These are phyloP conservation scores for Calosoma granatense DNA, from an alignment of 1,140 invertebrate genomes.

Conservation along the genomic window DNA sequence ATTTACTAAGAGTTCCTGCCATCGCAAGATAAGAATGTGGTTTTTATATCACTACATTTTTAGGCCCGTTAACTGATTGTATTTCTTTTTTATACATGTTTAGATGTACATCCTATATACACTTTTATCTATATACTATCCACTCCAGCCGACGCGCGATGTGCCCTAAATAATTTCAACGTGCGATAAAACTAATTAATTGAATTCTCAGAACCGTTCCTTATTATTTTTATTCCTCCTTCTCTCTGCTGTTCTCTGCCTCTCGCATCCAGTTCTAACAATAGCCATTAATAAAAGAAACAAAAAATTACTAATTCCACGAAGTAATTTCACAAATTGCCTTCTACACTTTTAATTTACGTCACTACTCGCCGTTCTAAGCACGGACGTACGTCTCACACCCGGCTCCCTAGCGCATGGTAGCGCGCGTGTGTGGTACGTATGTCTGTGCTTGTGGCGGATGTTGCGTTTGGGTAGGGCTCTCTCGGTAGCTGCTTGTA, in stretches of 20 bases:
- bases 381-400: background rate
- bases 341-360: conserved; percentile 27
- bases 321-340: conserved; percentile 33
- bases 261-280: background rate
- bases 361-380: background rate
- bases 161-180: conserved; percentile 14
- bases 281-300: conserved; percentile 9
- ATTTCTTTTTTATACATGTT: too few species aligned
- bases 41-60: too few species aligned
- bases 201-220: conserved; percentile 22
- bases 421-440: conserved; percentile 7
- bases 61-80: too few species aligned
- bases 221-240: conserved; percentile 18
- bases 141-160: background rate
- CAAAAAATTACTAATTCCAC: conserved; percentile 20
- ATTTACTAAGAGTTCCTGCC: too few species aligned
- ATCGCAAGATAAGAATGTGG: too few species aligned
- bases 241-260: too few species aligned
- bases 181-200: conserved; percentile 23
- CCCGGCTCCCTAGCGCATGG: background rate
- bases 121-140: too few species aligned
- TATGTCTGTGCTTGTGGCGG: conserved; percentile 7
- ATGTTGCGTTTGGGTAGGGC: conserved; percentile 1
- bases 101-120: too few species aligned
- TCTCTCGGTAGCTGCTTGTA: conserved; percentile 22